Evolutionary conservation across 2,797 vertebrate species (phyloP).

Genomic region (Sebastes hubbsi): DNA sequence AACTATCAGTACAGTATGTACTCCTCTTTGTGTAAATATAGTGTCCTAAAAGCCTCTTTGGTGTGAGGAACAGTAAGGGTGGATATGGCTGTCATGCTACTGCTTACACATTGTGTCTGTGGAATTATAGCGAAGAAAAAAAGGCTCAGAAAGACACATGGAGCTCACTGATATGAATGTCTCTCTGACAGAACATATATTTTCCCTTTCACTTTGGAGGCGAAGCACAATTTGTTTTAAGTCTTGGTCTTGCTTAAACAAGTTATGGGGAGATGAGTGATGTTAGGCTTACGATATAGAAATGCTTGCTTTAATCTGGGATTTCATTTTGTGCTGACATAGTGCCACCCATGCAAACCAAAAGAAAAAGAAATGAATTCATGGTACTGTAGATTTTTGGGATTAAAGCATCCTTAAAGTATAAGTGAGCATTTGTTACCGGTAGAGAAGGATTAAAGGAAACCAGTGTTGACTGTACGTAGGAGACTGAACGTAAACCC

Average conservation of each 20-base stretch:
- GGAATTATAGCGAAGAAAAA: constrained; percentile 15
- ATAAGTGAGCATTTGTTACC: background rate
- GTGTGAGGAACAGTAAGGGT: background rate
- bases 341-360: background rate
- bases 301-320: constrained; percentile 14
- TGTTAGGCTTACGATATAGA: background rate
- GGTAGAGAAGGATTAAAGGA: background rate
- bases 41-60: background rate
- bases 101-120: background rate
- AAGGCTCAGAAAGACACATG: constrained; percentile 1
- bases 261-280: background rate
- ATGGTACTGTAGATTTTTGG: background rate
- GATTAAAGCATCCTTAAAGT: background rate
- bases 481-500: background rate
- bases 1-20: background rate
- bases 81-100: constrained; percentile 7
- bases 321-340: constrained; percentile 4
- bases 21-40: background rate
- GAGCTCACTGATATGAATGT: constrained; percentile 24
- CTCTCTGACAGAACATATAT: background rate
- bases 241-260: background rate
- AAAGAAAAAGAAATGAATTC: background rate
- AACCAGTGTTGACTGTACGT: background rate
- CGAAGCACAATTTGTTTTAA: background rate
- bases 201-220: background rate